Conservation (phyloP, 2,113 vertebrate species). For the Bungarus multicinctus region DNA sequence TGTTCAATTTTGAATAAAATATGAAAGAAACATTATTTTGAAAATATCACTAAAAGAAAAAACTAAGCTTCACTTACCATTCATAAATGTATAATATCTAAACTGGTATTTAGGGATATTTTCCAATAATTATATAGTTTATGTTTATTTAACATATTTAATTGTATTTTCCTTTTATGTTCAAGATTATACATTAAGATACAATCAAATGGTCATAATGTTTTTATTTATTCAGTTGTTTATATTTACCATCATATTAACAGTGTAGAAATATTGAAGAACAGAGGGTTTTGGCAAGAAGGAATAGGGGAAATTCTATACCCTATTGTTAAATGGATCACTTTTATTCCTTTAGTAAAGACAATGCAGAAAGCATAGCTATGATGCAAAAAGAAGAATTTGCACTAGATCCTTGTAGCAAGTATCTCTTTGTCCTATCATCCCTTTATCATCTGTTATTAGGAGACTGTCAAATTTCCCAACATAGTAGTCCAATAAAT, state of each 20-base stretch:
- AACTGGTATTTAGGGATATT: background rate
- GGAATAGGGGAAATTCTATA: background rate
- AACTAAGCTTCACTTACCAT: background rate
- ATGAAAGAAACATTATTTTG: background rate
- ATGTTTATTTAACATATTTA: background rate
- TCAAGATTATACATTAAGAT: background rate
- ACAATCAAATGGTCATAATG: background rate
- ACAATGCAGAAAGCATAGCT: background rate
- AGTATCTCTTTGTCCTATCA: background rate
- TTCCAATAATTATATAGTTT: background rate
- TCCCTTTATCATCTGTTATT: background rate
- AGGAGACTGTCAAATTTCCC: background rate
- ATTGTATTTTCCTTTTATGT: background rate
- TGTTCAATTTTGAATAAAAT: conserved; percentile 10
- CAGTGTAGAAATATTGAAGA: background rate
- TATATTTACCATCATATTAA: background rate
- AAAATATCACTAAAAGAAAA: background rate
- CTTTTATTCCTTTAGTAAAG: background rate
- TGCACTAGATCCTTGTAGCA: background rate
- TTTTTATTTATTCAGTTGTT: background rate
- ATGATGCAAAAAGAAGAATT: background rate
- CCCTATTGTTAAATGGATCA: background rate
- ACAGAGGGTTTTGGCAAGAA: background rate
- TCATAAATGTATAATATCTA: background rate
- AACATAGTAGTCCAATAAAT: background rate